Conservation (phyloP, 2,113 vertebrate species). For the Trematomus loennbergii region DNA sequence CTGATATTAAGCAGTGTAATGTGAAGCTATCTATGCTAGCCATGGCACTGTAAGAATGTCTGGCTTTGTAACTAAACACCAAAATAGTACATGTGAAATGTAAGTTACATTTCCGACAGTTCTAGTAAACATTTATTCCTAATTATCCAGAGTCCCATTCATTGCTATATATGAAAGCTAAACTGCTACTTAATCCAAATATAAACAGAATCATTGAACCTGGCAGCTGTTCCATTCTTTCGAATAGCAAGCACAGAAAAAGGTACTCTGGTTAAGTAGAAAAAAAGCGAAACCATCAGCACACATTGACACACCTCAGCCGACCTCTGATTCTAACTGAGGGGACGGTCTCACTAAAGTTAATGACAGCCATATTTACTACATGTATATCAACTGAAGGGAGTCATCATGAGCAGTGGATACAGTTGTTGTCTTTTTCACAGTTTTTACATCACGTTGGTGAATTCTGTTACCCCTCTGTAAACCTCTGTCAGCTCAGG, state of each 20-base stretch:
- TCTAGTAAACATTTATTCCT: background rate
- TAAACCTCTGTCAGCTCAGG: too few relatives aligned
- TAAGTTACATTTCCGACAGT: too few relatives aligned
- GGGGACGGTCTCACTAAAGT: conserved; percentile 5
- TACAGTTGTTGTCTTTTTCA: background rate
- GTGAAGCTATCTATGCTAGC: background rate
- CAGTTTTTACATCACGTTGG: too few relatives aligned
- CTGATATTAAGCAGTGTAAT: background rate
- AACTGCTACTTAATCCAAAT: too few relatives aligned
- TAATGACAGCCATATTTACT: background rate
- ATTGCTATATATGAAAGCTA: background rate
- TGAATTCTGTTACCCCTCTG: too few relatives aligned
- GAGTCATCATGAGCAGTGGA: background rate
- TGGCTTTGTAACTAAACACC: too few relatives aligned
- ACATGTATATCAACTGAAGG: background rate
- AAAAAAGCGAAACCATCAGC: background rate
- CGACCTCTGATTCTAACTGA: background rate
- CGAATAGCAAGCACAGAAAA: background rate
- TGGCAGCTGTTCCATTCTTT: background rate
- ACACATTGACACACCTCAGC: background rate
- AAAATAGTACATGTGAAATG: too few relatives aligned
- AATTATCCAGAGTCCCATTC: background rate
- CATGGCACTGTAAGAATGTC: background rate
- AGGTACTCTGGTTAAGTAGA: background rate
- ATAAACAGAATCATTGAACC: too few relatives aligned